These are phyloP conservation scores for Papilio elwesi DNA, from an alignment of 2,888 invertebrate genomes.

Conservation along the genomic window DNA sequence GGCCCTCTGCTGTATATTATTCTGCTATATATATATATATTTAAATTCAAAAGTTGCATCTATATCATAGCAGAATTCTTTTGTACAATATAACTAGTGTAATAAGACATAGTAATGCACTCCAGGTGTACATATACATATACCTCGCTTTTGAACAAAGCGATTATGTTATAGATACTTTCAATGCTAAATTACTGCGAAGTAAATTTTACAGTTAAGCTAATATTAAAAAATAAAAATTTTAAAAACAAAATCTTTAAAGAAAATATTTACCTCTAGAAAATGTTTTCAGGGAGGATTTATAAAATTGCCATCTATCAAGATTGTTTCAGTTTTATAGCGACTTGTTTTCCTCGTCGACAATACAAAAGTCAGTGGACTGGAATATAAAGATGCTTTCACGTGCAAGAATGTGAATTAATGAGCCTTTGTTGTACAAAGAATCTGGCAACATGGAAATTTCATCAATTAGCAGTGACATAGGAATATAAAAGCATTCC, in stretches of 20 bases:
- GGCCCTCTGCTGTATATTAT: too few relatives aligned
- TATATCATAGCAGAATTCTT: too few relatives aligned
- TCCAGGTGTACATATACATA: too few relatives aligned
- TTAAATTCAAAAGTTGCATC: too few relatives aligned
- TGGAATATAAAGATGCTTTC: conserved; percentile 23
- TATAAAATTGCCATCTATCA: not conserved
- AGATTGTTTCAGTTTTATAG: conserved; percentile 17
- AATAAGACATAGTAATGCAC: too few relatives aligned
- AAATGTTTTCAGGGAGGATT: not conserved
- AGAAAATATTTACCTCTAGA: not conserved
- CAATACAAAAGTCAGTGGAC: conserved; percentile 17
- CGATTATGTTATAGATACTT: too few relatives aligned
- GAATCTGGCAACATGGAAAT: conserved; percentile 26
- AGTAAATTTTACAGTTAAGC: too few relatives aligned
- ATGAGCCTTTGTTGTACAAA: conserved; percentile 11
- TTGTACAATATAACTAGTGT: too few relatives aligned
- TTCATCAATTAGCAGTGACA: conserved; percentile 32
- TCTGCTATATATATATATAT: too few relatives aligned
- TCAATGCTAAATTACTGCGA: too few relatives aligned
- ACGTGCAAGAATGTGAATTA: conserved; percentile 15
- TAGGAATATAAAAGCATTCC: conserved; percentile 42
- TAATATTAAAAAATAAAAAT: too few relatives aligned
- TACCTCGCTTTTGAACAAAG: too few relatives aligned
- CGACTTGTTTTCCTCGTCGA: conserved; percentile 8
- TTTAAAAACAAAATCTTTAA: not conserved